These are phyloP conservation scores for Euura lappo DNA, from an alignment of 1,140 invertebrate species.

Conservation along the genomic window DNA sequence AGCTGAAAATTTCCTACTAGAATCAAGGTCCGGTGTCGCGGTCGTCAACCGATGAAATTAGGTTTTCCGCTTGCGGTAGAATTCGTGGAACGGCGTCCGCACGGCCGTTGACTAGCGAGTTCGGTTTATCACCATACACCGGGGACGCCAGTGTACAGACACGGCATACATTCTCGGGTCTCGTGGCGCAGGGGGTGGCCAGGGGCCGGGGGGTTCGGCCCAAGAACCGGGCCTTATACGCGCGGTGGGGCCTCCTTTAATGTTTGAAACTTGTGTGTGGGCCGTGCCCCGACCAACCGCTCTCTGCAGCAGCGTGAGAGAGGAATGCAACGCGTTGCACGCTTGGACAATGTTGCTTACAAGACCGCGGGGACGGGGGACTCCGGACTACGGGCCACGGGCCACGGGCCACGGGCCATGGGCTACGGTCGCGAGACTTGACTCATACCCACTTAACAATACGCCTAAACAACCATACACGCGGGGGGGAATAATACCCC, in stretches of 20 bases:
- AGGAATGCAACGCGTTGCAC: slow-evolving; percentile 6
- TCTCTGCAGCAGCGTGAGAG: neutral
- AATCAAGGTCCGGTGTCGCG: neutral
- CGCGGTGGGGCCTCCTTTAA: slow-evolving; percentile 6
- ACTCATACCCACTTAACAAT: slow-evolving; percentile 4
- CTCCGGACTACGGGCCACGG: neutral
- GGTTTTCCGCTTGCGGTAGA: neutral
- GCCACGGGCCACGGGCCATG: no score
- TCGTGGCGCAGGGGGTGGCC: neutral
- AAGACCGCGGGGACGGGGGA: neutral
- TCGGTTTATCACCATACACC: slow-evolving; percentile 3
- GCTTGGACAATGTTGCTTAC: slow-evolving; percentile 4
- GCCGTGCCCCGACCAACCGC: slow-evolving; percentile 1
- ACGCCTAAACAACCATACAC: neutral
- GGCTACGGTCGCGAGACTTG: neutral
- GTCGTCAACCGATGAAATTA: slow-evolving; percentile 1
- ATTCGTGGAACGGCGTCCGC: no score
- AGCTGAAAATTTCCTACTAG: neutral
- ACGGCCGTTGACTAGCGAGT: neutral
- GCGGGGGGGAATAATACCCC: no score
- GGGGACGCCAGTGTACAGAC: neutral
- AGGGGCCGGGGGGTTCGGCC: neutral
- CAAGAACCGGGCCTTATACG: slow-evolving; percentile 6
- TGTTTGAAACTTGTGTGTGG: slow-evolving; percentile 7
- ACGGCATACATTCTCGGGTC: neutral